Base-by-base conservation (phyloP, 2,888 invertebrate genomes). In the Lepidocyrtinus sp. region DNA sequence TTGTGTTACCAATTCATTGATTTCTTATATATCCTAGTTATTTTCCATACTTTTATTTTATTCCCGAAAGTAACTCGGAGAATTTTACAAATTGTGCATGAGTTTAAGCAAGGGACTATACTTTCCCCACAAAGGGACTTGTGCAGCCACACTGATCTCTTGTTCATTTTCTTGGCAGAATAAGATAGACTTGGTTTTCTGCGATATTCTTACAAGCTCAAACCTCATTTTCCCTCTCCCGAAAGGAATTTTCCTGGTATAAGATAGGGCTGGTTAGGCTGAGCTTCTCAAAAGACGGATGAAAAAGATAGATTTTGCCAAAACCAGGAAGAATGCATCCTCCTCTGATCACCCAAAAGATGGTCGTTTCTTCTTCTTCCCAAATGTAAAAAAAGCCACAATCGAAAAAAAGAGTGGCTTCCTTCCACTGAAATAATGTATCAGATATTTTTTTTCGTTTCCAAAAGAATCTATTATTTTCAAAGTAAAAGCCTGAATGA, bases 1-100 rank as follows among this genome's bases (percentile, higher is more conserved):
- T 74, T 59, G 65, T 50, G 45, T 59, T 65, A 67, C 36, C 65
- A 36, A 75, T 75, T 75, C 75, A 75, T 75, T 75, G 67, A 75
- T 75, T 75, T 17, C 55, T n/a, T n/a, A n/a, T n/a, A n/a, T n/a
- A 17, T 55, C 12, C 12, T 17, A 22, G 24, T 46, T 50, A 69
- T 36, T 36, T 36, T 36, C 36, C 36, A 36, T 36, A 36, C 36
- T 36, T 36, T 36, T 36, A 36, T 36, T 36, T 36, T 36, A 36
- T 36, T 12, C 36, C 36, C 36, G 5, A 12, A 36, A 36, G 36
- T 12, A 36, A 36, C 5, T 36, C 36, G 5, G 36, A 36, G 36
- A 36, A 36, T 36, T 36, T 36, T 36, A 7, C 36, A 36, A 36
- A 36, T 36, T 36, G 36, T 36, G 36, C 36, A 36, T 36, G 36